Conservation (phyloP, 1,140 invertebrate species). For the Halictus rubicundus region DNA sequence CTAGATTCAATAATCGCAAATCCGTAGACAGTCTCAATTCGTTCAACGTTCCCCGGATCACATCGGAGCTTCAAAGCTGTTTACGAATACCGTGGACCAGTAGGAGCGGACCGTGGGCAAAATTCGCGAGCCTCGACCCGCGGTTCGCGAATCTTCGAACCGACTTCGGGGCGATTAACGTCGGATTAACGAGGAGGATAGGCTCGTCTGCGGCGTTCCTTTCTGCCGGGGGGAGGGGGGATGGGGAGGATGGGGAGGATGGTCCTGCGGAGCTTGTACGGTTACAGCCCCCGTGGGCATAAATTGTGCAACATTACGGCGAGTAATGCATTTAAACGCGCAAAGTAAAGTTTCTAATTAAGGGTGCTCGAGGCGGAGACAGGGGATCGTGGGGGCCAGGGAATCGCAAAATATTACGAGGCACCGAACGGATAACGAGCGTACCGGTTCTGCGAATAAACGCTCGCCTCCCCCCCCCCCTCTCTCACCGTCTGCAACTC, state of each 20-base stretch:
- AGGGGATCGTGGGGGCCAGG: neutral
- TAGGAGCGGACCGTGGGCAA: too few relatives aligned
- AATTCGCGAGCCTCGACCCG: too few relatives aligned
- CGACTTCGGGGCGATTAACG: neutral
- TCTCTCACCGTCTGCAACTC: neutral
- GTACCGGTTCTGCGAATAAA: conserved; percentile 58
- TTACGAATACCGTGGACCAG: too few relatives aligned
- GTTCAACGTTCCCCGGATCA: too few relatives aligned
- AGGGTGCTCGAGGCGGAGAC: conserved; percentile 35
- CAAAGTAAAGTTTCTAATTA: conserved; percentile 67
- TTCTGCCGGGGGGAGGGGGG: neutral
- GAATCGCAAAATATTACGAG: conserved; percentile 65
- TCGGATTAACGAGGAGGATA: too few relatives aligned
- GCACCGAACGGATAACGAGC: conserved; percentile 62
- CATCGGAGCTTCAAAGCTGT: too few relatives aligned
- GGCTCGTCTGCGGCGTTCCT: neutral
- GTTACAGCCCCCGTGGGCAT: conserved; percentile 34
- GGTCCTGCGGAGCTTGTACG: neutral
- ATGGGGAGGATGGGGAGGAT: neutral
- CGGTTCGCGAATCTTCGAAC: neutral
- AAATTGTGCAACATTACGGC: conserved; percentile 65
- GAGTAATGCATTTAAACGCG: conserved; percentile 59
- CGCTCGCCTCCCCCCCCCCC: conserved; percentile 16
- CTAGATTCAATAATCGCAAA: too few relatives aligned
- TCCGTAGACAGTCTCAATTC: too few relatives aligned